phyloP scores from a whole-genome alignment of 2,888 invertebrate genomes.

The Hypolimnas misippus region DNA sequence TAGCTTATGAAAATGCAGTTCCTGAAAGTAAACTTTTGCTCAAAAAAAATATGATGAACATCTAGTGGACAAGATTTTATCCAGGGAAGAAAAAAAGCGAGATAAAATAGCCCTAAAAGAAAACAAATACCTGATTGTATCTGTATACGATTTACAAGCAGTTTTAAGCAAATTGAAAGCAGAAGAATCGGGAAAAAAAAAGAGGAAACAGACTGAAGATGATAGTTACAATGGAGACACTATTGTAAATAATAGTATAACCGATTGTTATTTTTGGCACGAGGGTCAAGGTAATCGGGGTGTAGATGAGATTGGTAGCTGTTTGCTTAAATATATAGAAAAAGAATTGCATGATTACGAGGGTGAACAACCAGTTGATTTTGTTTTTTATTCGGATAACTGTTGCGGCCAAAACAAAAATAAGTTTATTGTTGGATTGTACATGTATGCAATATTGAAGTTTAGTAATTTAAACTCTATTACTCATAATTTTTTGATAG shows the following conservation, averaged over 20 bases:
- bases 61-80: slow-evolving; percentile 16
- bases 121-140: slow-evolving; percentile 14
- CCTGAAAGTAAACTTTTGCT: slow-evolving; percentile 11
- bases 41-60: slow-evolving; percentile 17
- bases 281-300: slow-evolving; percentile 23
- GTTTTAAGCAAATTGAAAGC: slow-evolving; percentile 22
- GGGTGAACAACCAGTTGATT: neutral
- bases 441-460: slow-evolving; percentile 22
- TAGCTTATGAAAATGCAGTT: slow-evolving; percentile 23
- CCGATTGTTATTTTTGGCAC: slow-evolving; percentile 25
- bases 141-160: slow-evolving; percentile 16
- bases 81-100: slow-evolving; percentile 18
- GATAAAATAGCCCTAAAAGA: slow-evolving; percentile 11
- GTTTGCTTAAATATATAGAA: slow-evolving; percentile 26
- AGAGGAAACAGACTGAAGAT: neutral
- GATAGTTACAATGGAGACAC: slow-evolving; percentile 3
- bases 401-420: slow-evolving; percentile 26
- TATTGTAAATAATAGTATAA: slow-evolving; percentile 18
- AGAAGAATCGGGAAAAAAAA: slow-evolving; percentile 11
- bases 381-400: slow-evolving; percentile 19
- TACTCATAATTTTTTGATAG: slow-evolving; percentile 20
- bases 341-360: slow-evolving; percentile 12
- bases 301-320: slow-evolving; percentile 23
- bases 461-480: slow-evolving; percentile 13
- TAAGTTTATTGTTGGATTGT: slow-evolving; percentile 17